Base-by-base conservation (phyloP, 2,888 invertebrate species). In the Ornithoptera alexandrae region DNA sequence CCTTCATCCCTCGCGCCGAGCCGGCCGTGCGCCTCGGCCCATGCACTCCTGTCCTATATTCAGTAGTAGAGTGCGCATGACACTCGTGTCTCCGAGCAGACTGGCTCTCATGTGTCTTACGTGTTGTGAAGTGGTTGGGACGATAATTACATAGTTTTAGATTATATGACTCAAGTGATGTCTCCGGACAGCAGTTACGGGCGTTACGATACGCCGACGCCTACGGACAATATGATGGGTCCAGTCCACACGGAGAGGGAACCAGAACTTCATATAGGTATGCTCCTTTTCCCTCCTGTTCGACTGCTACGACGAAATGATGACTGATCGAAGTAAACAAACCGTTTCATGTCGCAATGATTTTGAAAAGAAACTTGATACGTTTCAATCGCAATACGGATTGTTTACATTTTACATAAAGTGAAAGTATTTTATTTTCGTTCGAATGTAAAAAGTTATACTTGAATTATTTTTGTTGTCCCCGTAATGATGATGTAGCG, bases 231-330 rank as follows among this genome's bases (percentile, higher is more conserved):
- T 76, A 85, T 90, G 77, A 89, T 93, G 80, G 86, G 84, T 77
- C 83, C 90, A 74, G 84, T 80, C 76, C 89, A 87, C 74, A 87
- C 88, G 83, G 91, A 91, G 74, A 86, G 95, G 72, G 96, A 96
- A 83, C 95, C 96, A 53, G 95, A 95, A 77, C 92, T 96, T 71
- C 95, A 95, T 86, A 95, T 96, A 94, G 96, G 96, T 96, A 90
- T 78, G 81, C 69, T 53, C 63, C 70, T 69, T 71, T 69, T 73
- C 71, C 56, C 46, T 53, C 53, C n/a, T 20, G 20, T 10, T 17
- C 15, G 30, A 15, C 61, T 18, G 62, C 39, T 30, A 8, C 42
- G 42, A n/a, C 12, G n/a, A 22, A 53, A 57, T 36, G 17, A 24
- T 60, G 58, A 65, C 24, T 17, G 56, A 22, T 50, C 39, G n/a